These are phyloP conservation scores for Coptodon rendalli DNA, from an alignment of 2,113 vertebrate genomes.

Conservation along the genomic window DNA sequence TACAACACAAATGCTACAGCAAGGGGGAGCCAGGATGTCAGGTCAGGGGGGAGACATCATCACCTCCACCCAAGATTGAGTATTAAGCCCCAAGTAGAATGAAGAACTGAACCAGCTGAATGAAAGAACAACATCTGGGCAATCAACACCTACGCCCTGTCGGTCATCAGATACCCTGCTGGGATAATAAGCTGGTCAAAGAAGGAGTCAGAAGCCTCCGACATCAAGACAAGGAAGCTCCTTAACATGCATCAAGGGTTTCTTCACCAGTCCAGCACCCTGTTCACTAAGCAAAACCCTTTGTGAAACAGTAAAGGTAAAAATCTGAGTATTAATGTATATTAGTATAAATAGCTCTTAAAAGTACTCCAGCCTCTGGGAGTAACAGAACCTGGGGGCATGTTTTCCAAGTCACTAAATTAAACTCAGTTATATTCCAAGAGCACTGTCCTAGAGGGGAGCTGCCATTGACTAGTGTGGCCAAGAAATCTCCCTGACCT, in stretches of 20 bases:
- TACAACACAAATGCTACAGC: neutral
- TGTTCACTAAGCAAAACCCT: neutral
- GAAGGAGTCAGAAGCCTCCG: neutral
- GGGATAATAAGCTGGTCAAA: neutral
- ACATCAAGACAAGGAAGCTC: neutral
- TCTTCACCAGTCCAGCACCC: neutral
- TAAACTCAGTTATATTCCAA: neutral
- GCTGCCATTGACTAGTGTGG: neutral
- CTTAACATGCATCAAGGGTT: neutral
- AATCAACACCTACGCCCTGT: neutral
- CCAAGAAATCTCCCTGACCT: neutral
- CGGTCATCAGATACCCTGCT: neutral
- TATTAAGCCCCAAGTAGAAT: neutral
- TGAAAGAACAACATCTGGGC: neutral
- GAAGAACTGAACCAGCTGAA: neutral
- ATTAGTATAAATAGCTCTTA: neutral
- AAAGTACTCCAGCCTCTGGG: neutral
- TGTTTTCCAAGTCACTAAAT: neutral
- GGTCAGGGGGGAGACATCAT: neutral
- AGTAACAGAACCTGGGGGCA: neutral
- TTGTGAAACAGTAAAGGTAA: neutral
- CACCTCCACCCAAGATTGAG: neutral
- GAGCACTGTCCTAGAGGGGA: neutral
- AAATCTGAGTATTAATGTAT: neutral
- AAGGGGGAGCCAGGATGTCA: neutral